Base-by-base conservation (phyloP, 2,113 vertebrate genomes). In the Noctilio leporinus region DNA sequence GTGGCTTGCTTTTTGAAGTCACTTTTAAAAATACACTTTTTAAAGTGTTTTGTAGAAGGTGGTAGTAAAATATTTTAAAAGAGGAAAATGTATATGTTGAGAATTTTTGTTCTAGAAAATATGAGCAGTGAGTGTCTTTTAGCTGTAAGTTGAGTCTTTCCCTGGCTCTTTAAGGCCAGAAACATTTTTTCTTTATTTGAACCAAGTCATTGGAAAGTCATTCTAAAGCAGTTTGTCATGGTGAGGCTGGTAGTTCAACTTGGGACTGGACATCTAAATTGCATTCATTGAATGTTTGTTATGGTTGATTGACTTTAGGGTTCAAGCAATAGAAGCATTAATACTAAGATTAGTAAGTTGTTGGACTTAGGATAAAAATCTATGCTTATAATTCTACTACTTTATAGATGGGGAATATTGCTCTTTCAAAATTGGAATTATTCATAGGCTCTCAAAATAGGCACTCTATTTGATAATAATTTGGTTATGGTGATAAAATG, bases 171-270 rank as follows among this genome's bases (percentile, higher is more conserved):
- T 38, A 93, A 94, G 51, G 35, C 19, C 40, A 90, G 73, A 94
- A 95, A 64, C 14, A 51, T 93, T 93, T 95, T 94, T 14, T 95
- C 14, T 38, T 35, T 73, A 49, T 83, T 91, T n/a, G 94, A 40
- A 91, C 43, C n/a, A 94, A 76, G 16, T 53, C 14, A 76, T 49
- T 76, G 73, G 30, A 76, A 49, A 76, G 30, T 49, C 17, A 49
- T 49, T 76, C 16, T 49, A 73, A 45, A 86, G 35, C 91, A 94
- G 70, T 82, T 67, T 62, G 28, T 64, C 49, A 47, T 76, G 40
- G 45, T 84, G 33, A 84, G 62, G 40, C 53, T 96, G 86, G 15
- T 67, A 75, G 72, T 77, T 95, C 35, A 65, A 0, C 55, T 10
- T 84, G 45, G 77, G 38, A 77, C 64, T 86, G 33, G 69, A 75